A percentile compares a stretch with the other conserved stretches of the same genome.
These are phyloP conservation scores for Hippopotamyrus pictus DNA, from an alignment of 2,797 vertebrate genomes.

Conservation along the genomic window DNA sequence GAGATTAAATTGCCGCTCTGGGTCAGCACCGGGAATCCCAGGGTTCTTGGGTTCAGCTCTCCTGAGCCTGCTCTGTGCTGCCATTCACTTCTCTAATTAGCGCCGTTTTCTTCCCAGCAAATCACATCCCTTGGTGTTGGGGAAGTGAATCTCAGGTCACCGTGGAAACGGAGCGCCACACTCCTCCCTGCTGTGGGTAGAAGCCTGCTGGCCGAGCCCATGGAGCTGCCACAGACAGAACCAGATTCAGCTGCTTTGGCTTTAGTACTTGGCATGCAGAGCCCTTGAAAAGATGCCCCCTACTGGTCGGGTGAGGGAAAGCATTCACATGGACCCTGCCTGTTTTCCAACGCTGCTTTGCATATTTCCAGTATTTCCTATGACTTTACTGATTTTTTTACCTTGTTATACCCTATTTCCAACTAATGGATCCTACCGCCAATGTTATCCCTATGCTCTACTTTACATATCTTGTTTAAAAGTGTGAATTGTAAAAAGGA, in stretches of 20 bases:
- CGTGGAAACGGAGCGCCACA: background rate
- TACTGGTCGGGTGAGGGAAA: background rate
- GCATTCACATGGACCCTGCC: background rate
- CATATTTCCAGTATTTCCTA: background rate
- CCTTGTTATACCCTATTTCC: background rate
- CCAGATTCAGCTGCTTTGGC: background rate
- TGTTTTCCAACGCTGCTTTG: background rate
- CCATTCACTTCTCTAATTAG: background rate
- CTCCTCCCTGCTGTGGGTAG: background rate
- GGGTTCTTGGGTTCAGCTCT: background rate
- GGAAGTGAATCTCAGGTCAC: background rate
- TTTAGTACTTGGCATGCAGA: background rate
- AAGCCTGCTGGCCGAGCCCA: background rate
- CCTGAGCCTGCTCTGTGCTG: background rate
- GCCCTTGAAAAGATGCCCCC: background rate
- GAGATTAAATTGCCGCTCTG: background rate
- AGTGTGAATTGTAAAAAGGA: background rate
- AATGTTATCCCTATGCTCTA: background rate
- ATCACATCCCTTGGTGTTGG: background rate
- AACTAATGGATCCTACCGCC: background rate
- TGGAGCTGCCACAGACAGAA: background rate
- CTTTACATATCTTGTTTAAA: background rate
- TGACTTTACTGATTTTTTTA: background rate
- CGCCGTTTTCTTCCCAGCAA: background rate
- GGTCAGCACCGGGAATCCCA: background rate